phyloP scores from a whole-genome alignment of 2,888 invertebrate genomes.

The Rambutsinella grinnellia region DNA sequence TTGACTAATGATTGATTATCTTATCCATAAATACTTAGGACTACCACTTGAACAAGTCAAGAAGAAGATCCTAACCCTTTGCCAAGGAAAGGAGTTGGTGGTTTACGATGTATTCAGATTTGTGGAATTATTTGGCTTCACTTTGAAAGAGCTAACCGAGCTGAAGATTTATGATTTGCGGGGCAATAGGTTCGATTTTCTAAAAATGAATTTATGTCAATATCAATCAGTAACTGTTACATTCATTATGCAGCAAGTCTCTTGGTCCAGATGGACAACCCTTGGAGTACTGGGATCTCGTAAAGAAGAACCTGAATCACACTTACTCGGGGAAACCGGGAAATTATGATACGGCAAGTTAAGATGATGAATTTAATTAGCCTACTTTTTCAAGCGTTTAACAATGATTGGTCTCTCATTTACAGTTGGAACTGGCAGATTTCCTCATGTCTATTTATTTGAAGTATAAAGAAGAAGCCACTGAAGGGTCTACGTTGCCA shows the following conservation, averaged over 20 bases:
- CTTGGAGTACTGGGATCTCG: slow-evolving; percentile 22
- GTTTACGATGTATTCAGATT: slow-evolving; percentile 25
- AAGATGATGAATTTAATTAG: too few relatives aligned
- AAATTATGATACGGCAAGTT: slow-evolving; percentile 27
- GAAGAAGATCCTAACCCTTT: not conserved
- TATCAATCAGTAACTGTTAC: not conserved
- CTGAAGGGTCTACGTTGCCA: too few relatives aligned
- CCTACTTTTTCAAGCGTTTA: too few relatives aligned
- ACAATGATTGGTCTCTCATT: too few relatives aligned
- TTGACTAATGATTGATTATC: not conserved
- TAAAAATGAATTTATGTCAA: not conserved
- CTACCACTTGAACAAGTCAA: slow-evolving; percentile 19
- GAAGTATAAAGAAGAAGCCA: not conserved
- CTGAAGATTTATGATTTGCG: slow-evolving; percentile 10
- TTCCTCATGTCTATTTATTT: slow-evolving; percentile 27
- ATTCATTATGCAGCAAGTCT: not conserved
- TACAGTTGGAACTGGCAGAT: slow-evolving; percentile 22
- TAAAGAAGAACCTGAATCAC: slow-evolving; percentile 8
- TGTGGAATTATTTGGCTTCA: slow-evolving; percentile 13
- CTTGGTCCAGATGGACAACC: not conserved
- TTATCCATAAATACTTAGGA: not conserved
- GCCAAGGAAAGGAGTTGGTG: slow-evolving; percentile 18
- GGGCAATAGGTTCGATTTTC: not conserved
- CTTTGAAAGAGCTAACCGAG: not conserved
- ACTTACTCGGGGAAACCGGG: slow-evolving; percentile 27